Conservation (phyloP, 2,797 vertebrate species). For the Oreonectes daqikongensis region DNA sequence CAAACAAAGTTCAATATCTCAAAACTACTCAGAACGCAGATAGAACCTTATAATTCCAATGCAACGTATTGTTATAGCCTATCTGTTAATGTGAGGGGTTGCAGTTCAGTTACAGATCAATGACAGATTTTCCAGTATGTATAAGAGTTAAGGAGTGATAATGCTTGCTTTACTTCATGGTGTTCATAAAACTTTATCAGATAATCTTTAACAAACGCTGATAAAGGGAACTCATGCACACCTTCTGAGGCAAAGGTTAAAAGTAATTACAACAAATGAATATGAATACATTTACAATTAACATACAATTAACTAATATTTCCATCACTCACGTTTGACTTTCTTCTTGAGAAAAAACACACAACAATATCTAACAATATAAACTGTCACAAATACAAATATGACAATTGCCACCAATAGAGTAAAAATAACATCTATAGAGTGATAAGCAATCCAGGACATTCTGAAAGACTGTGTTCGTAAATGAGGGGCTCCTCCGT, state of each 20-base stretch:
- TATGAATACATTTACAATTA: not conserved
- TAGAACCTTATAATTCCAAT: no score
- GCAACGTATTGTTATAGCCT: no score
- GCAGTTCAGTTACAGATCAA: not conserved
- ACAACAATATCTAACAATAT: slow-evolving; percentile 8
- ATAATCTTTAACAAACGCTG: not conserved
- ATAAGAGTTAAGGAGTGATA: not conserved
- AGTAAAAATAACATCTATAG: slow-evolving; percentile 11
- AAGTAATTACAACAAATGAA: not conserved
- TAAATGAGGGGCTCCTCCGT: not conserved
- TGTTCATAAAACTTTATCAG: not conserved
- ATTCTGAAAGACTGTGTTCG: not conserved
- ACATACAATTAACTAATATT: not conserved
- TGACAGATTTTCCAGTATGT: not conserved
- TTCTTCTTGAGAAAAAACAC: slow-evolving; percentile 8
- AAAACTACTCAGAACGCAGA: no score
- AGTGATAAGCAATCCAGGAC: not conserved
- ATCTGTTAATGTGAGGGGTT: no score
- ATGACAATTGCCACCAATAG: not conserved
- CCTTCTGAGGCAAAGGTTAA: not conserved
- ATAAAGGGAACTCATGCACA: not conserved
- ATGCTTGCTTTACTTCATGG: not conserved
- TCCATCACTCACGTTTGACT: slow-evolving; percentile 18
- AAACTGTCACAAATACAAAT: not conserved
- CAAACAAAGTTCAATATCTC: no score